Percentiles rank a stretch among this genome's conserved stretches.
Conservation (phyloP, 2,113 vertebrate species). For the Telmatochromis brachygnathus region DNA sequence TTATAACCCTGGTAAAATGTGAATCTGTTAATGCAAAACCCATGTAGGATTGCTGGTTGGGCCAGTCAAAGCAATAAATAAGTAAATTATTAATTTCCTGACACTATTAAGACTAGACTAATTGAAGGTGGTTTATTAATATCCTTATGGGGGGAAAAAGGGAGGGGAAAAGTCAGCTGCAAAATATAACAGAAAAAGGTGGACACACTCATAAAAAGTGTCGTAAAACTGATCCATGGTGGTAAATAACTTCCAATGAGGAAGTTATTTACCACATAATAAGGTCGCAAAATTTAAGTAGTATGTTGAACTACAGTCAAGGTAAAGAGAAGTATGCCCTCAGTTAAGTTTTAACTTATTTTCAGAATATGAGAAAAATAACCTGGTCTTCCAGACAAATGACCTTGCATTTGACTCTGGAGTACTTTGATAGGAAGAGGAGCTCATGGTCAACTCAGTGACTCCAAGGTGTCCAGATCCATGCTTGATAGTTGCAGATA, state of each 20-base stretch:
- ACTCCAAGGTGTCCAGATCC: not conserved
- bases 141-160: rapidly evolving
- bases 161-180: not conserved
- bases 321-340: not conserved
- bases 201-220: not conserved
- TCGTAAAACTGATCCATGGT: not conserved
- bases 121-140: not conserved
- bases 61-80: not conserved
- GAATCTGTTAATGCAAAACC: not conserved
- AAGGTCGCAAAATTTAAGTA: not conserved
- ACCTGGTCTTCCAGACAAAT: not conserved
- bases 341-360: not conserved
- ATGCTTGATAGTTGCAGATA: not conserved
- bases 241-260: not conserved
- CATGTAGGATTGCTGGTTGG: not conserved
- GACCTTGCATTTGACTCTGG: not conserved
- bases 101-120: not conserved
- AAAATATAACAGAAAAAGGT: not conserved
- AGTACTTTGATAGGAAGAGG: not conserved
- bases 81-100: not conserved
- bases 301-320: not conserved
- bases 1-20: not conserved
- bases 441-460: not conserved
- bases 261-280: not conserved
- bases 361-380: not conserved